Evolutionary conservation across 1,140 invertebrate species (phyloP), one percentile per base, ranked within the genome.

Genomic region (Lepidurus couesii): DNA sequence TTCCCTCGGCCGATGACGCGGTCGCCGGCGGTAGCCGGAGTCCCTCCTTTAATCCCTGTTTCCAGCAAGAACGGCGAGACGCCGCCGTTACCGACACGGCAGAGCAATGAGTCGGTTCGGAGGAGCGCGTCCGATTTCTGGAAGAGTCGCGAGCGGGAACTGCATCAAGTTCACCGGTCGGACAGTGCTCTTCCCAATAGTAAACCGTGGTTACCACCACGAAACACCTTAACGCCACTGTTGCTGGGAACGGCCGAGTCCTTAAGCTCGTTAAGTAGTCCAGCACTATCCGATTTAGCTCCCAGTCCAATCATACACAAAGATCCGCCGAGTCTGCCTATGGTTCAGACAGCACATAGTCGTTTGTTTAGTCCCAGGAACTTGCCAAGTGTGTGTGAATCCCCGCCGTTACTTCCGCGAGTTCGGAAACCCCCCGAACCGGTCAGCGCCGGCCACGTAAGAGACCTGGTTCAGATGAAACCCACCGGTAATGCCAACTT

Each of bases 401-500:
- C 53, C 6, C 53, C 53, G 21, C 53, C 53, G 6, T 0, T 65
- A 21, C 53, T 7, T 16, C 13, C n/a, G 1, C 4, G 13, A 65
- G 53, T 21, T 4, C 16, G 53, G 6, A 65, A 65, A 65, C 6
- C n/a, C 0, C 2, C 53, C 16, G 53, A 65, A 65, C 53, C 53
- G 1, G n/a, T 21, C 13, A 65, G 6, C 21, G 53, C n/a, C 5
- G 53, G 53, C 42, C 78, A 77, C 44, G 74, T 76, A 10, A 53
- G 44, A 44, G 76, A 77, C 5, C 11, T 79, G 75, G 65, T 42
- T 10, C 44, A 79, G 65, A 73, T 82, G 73, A 80, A 82, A 74
- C 80, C 75, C 79, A 86, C 88, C 81, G 90, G 89, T 82, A 92
- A 92, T 1, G 89, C 88, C 24, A 95, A 94, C 84, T 86, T 95